phyloP scores from a whole-genome alignment of 2,113 vertebrate species.

The Heterotilapia buettikoferi region DNA sequence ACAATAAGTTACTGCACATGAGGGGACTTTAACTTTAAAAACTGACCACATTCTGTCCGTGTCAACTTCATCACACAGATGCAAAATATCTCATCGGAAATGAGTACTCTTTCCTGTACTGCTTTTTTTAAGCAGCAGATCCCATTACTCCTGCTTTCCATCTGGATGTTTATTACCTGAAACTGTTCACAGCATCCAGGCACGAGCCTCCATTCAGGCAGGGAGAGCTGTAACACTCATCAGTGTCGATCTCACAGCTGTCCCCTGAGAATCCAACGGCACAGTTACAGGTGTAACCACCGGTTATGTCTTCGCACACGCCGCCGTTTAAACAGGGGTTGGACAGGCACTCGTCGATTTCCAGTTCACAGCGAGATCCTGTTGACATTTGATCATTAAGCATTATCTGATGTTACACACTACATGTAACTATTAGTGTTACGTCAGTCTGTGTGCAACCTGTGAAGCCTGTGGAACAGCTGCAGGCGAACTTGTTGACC shows the following conservation, averaged over 20 bases:
- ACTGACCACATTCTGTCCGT: background rate
- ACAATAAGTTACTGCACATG: background rate
- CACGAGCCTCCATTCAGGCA: slow-evolving; percentile 88
- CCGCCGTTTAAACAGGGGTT: slow-evolving; percentile 87
- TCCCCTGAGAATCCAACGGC: slow-evolving; percentile 81
- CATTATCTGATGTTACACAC: background rate
- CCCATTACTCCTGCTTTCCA: background rate
- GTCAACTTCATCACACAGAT: background rate
- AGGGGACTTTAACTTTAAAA: background rate
- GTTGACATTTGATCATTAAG: background rate
- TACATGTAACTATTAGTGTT: background rate
- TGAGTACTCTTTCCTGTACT: background rate
- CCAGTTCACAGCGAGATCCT: slow-evolving; percentile 82
- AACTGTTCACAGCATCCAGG: slow-evolving; percentile 81
- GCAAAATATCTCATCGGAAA: background rate
- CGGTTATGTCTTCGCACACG: slow-evolving; percentile 82
- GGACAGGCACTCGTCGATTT: slow-evolving; percentile 89
- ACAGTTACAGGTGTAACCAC: slow-evolving; percentile 83
- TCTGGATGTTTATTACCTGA: slow-evolving; percentile 74
- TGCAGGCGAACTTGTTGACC: slow-evolving; percentile 81
- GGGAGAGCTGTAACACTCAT: slow-evolving; percentile 88
- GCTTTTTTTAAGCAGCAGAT: background rate
- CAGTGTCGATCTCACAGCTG: slow-evolving; percentile 82
- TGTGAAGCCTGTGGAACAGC: slow-evolving; percentile 80
- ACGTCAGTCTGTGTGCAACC: slow-evolving; percentile 68